Evolutionary conservation across 2,797 vertebrate species (phyloP), one percentile per base, ranked within the genome.

Genomic region (Hypotaenidia okinawae): DNA sequence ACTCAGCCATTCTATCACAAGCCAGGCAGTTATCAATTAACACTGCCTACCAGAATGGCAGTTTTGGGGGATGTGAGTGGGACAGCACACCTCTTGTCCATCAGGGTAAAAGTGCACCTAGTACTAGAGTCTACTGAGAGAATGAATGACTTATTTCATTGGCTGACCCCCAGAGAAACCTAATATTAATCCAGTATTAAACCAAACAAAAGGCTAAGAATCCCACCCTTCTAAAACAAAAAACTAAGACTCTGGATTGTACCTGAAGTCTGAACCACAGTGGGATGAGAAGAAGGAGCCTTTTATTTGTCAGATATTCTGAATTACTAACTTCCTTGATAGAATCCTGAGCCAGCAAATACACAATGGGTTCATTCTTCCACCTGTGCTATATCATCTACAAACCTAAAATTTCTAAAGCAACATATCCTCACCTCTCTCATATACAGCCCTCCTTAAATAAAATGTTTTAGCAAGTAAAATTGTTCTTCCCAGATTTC

Each of bases 281-380:
- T 43, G 23, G 25, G 27, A 76, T 76, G 24, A 80, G 57, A 82
- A 90, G 33, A 62, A 24, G 33, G 7, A 89, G 16, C 17, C 10
- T 93, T 93, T 88, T 75, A 52, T 90, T 76, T 85, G 24, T 57
- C 43, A 94, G 39, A n/a, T 66, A 72, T 47, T 55, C 19, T 80
- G 25, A 77, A 81, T 68, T 79, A 77, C 67, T 93, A 70, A 49
- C 39, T 76, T 62, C 19, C 54, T 32, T 54, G 18, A 73, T 4
- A 57, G 51, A 88, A 59, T 33, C 30, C 30, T 91, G 49, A 80
- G 14, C 30, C n/a, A 83, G 24, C 21, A 76, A 87, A 72, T 4
- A 32, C 24, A 49, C 11, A 61, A 43, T 8, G 22, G 6, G 24
- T 28, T 73, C 33, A 30, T 47, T 81, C n/a, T 72, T 64, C 35